phyloP scores from a whole-genome alignment of 2,113 vertebrate species.

The Gobio gobio region DNA sequence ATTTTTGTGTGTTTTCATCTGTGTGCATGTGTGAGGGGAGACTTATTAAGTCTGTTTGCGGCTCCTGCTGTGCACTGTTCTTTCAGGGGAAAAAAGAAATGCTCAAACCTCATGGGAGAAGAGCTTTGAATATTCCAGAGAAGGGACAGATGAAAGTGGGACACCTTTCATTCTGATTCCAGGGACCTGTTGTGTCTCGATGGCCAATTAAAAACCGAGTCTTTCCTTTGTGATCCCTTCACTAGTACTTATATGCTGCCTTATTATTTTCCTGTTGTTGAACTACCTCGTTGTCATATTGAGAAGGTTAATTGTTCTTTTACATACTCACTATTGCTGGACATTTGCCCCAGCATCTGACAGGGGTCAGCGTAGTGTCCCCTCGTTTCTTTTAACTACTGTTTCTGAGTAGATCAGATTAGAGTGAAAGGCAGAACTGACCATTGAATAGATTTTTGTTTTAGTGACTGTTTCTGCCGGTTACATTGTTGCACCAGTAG shows the following conservation, averaged over 20 bases:
- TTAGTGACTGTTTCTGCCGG: too few relatives aligned
- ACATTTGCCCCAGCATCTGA: background rate
- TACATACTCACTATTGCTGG: background rate
- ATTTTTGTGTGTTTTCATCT: conserved; percentile 36
- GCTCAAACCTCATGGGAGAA: conserved; percentile 73
- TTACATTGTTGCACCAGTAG: too few relatives aligned
- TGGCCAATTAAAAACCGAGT: conserved; percentile 70
- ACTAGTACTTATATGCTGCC: conserved; percentile 52
- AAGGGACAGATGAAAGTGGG: conserved; percentile 68
- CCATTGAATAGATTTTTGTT: background rate
- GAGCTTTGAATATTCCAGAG: conserved; percentile 68
- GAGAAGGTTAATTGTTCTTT: background rate
- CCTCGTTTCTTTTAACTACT: background rate
- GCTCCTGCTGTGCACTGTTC: conserved; percentile 73
- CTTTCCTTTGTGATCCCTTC: conserved; percentile 67
- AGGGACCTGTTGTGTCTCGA: conserved; percentile 71
- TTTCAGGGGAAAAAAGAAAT: conserved; percentile 62
- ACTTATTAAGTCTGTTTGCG: conserved; percentile 77
- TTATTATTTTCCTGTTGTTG: conserved; percentile 27
- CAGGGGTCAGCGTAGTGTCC: background rate
- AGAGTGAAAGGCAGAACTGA: background rate
- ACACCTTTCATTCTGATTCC: conserved; percentile 68
- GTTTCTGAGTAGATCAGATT: background rate
- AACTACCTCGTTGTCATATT: conserved; percentile 29
- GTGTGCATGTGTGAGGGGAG: conserved; percentile 37